A percentile compares a stretch with the other conserved stretches of the same genome.
These are phyloP conservation scores for Caenorhabditis wallacei DNA, from an alignment of 2,888 invertebrate genomes.

Conservation along the genomic window DNA sequence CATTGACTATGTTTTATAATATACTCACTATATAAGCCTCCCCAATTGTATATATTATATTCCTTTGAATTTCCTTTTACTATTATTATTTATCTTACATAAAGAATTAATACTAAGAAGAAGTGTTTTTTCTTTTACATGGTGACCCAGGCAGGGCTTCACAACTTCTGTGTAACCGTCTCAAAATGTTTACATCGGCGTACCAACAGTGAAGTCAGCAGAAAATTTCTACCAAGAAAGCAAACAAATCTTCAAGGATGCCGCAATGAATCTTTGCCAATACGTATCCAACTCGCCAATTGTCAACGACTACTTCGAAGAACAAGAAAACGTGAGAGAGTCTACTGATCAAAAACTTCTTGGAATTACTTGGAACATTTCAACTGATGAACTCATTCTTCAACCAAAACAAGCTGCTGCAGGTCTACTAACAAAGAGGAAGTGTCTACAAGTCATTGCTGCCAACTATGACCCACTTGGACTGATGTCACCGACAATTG, in stretches of 20 bases:
- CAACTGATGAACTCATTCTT: background rate
- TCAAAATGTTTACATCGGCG: constrained; percentile 27
- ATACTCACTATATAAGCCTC: too few species aligned
- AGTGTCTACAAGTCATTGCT: constrained; percentile 5
- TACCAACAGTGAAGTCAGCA: constrained; percentile 1
- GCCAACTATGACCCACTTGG: constrained; percentile 59
- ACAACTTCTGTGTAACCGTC: background rate
- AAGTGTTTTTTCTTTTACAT: background rate
- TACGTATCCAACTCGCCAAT: constrained; percentile 9
- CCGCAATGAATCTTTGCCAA: constrained; percentile 29
- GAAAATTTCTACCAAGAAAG: background rate
- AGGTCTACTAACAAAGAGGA: constrained; percentile 1
- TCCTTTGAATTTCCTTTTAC: too few species aligned
- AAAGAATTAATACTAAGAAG: too few species aligned
- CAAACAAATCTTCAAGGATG: constrained; percentile 12
- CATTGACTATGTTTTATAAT: too few species aligned
- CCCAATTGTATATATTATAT: too few species aligned
- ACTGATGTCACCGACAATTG: constrained; percentile 37
- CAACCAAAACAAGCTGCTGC: background rate
- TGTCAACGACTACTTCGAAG: constrained; percentile 9
- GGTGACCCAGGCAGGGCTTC: background rate
- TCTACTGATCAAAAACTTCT: constrained; percentile 21
- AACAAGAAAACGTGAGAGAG: background rate
- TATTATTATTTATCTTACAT: too few species aligned
- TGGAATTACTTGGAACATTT: constrained; percentile 28